phyloP scores from a whole-genome alignment of 1,140 invertebrate genomes.

The Drosophila simulans region DNA sequence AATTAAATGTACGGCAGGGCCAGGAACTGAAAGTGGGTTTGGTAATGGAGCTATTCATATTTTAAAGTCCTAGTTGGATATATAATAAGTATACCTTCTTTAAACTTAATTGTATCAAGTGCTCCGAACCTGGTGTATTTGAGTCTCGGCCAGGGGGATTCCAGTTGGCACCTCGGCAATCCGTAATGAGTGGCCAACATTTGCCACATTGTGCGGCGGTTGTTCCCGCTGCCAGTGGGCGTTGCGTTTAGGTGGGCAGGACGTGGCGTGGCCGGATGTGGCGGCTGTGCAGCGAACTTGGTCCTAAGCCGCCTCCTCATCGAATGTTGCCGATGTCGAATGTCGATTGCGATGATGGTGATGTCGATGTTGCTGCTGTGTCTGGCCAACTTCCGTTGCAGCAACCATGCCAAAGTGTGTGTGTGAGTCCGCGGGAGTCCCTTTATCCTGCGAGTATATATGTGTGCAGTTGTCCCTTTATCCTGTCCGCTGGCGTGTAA shows the following conservation, averaged over 20 bases:
- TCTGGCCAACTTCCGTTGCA: slow-evolving; percentile 64
- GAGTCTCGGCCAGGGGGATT: background rate
- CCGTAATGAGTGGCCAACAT: slow-evolving; percentile 35
- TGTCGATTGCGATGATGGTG: slow-evolving; percentile 16
- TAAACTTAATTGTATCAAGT: background rate
- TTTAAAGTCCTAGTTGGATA: background rate
- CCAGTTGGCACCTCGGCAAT: slow-evolving; percentile 13
- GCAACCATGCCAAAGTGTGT: slow-evolving; percentile 7
- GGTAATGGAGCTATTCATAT: background rate
- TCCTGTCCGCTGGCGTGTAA: background rate
- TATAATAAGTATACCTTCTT: background rate
- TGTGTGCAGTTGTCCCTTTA: slow-evolving; percentile 5
- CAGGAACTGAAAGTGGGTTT: background rate
- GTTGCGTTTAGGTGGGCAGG: background rate
- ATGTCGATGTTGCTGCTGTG: slow-evolving; percentile 24
- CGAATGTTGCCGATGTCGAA: slow-evolving; percentile 25
- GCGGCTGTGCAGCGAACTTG: slow-evolving; percentile 27
- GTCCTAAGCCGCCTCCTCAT: slow-evolving; percentile 30
- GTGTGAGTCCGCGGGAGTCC: background rate
- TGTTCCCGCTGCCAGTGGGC: background rate
- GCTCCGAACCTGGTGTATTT: background rate
- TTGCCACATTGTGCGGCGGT: slow-evolving; percentile 29
- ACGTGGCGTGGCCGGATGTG: slow-evolving; percentile 34
- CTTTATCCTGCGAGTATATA: slow-evolving; percentile 1
- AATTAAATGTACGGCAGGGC: no score